Evolutionary conservation across 1,140 invertebrate species (phyloP), one percentile per base, ranked within the genome.

Genomic region (Trigoniulus corallinus): DNA sequence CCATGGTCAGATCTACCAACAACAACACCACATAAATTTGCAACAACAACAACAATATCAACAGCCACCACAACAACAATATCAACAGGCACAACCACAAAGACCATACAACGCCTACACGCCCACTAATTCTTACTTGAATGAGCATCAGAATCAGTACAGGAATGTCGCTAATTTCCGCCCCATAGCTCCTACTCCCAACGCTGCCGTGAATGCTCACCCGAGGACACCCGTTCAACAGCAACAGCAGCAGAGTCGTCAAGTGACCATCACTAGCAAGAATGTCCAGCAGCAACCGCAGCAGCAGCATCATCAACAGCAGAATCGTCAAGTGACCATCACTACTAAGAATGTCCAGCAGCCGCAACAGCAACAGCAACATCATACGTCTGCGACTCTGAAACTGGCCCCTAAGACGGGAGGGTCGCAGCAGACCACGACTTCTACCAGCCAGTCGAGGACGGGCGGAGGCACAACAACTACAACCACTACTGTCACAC

Each of bases 261-360:
- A 39, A 39, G 12, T 13, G 37, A 12, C 12, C 37, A 18, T 39
- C 37, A 39, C 37, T 18, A 39, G n/a, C n/a, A n/a, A n/a, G n/a
- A n/a, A n/a, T n/a, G n/a, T n/a, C n/a, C n/a, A n/a, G n/a, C n/a
- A n/a, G n/a, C n/a, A n/a, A n/a, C n/a, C n/a, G n/a, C n/a, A n/a
- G n/a, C n/a, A n/a, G n/a, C n/a, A n/a, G n/a, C n/a, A n/a, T n/a
- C n/a, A n/a, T n/a, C n/a, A n/a, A n/a, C n/a, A n/a, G n/a, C 37
- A 39, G 12, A 39, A 12, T 39, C 12, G 12, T 12, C 37, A 39
- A 39, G 12, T 13, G 37, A 12, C 12, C 37, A 18, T 39, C 37
- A 39, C 37, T 18, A 39, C n/a, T n/a, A n/a, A n/a, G n/a, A n/a
- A n/a, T n/a, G n/a, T 39, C 37, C 49, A 49, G 13, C 49, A 51